phyloP scores from a whole-genome alignment of 2,888 invertebrate genomes.

The Gymnocheta viridis region DNA sequence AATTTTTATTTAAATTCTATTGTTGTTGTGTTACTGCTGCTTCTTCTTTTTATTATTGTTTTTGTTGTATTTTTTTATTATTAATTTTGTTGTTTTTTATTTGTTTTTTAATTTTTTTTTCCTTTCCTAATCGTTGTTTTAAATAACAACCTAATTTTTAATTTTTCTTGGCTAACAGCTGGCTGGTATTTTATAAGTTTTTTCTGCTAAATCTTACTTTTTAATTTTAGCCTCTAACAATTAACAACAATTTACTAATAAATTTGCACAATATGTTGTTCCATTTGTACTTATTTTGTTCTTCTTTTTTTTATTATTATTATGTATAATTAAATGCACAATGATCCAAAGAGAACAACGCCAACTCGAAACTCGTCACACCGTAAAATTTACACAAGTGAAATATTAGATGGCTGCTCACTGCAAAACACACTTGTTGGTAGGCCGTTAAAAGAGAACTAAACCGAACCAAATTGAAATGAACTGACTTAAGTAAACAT shows the following conservation, averaged over 20 bases:
- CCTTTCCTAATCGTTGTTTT: neutral
- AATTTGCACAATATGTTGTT: slow-evolving; percentile 57
- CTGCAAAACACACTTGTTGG: slow-evolving; percentile 58
- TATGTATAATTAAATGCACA: slow-evolving; percentile 26
- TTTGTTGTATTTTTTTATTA: slow-evolving; percentile 47
- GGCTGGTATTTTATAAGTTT: neutral
- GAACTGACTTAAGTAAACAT: slow-evolving; percentile 39
- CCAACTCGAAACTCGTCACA: slow-evolving; percentile 22
- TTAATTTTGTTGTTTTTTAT: slow-evolving; percentile 38
- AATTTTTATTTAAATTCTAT: slow-evolving; percentile 32
- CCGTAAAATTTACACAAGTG: slow-evolving; percentile 23
- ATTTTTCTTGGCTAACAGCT: slow-evolving; percentile 36
- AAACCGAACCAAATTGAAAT: slow-evolving; percentile 42
- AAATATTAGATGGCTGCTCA: neutral
- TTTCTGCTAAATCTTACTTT: neutral
- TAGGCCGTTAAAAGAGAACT: slow-evolving; percentile 55
- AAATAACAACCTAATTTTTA: slow-evolving; percentile 30
- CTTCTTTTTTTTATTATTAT: slow-evolving; percentile 2
- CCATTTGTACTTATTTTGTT: slow-evolving; percentile 39
- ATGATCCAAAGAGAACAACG: neutral
- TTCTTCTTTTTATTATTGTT: slow-evolving; percentile 4
- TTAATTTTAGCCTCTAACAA: slow-evolving; percentile 36
- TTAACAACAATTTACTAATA: slow-evolving; percentile 61
- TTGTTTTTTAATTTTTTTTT: neutral
- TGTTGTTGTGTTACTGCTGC: neutral